Percentiles rank a stretch among this genome's conserved stretches.
Conservation (phyloP, 2,797 vertebrate genomes). For the Thripadectes ignobilis region DNA sequence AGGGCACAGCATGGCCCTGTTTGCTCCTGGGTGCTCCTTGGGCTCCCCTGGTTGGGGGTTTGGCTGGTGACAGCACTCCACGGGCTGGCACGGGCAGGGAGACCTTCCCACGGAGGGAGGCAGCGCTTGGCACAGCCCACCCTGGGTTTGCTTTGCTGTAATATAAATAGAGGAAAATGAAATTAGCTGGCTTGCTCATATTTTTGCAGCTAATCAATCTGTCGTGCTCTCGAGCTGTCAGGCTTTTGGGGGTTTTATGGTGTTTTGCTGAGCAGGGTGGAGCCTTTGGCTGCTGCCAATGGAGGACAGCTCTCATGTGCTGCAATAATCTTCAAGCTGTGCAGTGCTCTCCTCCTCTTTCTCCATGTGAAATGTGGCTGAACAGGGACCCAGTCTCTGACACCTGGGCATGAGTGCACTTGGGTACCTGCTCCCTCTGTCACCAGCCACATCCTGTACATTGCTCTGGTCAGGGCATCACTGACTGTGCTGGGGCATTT, state of each 20-base stretch:
- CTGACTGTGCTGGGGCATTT: fast-evolving
- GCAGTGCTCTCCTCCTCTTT: background rate
- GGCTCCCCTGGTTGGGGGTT: fast-evolving
- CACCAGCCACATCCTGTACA: fast-evolving
- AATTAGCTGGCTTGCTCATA: conserved; percentile 9
- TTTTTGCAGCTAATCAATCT: conserved; percentile 39
- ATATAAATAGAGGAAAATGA: conserved; percentile 8
- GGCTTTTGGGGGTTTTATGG: background rate
- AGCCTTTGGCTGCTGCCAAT: background rate
- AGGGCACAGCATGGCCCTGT: fast-evolving
- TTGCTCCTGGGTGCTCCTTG: background rate
- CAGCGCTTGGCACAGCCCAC: background rate
- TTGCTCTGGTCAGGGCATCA: fast-evolving
- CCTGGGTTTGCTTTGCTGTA: background rate
- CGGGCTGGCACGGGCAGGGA: background rate
- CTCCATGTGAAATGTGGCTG: fast-evolving
- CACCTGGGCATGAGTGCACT: background rate
- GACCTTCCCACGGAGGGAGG: background rate
- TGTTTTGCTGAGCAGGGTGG: background rate
- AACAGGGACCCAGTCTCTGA: background rate
- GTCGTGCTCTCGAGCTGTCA: background rate
- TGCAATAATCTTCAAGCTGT: background rate
- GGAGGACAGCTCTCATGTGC: background rate
- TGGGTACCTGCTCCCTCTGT: background rate
- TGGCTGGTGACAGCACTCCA: background rate